These are phyloP conservation scores for Symphodus melops DNA, from an alignment of 2,113 vertebrate species.

Conservation along the genomic window DNA sequence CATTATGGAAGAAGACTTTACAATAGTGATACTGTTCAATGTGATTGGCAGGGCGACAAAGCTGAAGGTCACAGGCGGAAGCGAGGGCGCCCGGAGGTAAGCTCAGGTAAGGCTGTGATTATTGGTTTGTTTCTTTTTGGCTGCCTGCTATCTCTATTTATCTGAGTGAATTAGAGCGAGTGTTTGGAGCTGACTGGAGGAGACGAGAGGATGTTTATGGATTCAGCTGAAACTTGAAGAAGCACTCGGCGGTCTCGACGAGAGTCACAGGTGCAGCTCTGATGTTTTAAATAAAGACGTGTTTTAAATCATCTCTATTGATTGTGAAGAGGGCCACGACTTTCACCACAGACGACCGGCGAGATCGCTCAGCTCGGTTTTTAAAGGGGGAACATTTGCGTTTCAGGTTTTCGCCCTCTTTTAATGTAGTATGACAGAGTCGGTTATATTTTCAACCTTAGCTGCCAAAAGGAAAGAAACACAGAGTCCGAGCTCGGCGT, in stretches of 20 bases:
- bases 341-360: too few species aligned
- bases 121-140: slow-evolving; percentile 15
- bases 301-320: background rate
- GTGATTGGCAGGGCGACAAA: background rate
- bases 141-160: slow-evolving; percentile 54
- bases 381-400: background rate
- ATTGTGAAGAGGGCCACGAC: background rate
- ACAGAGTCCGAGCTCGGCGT: too few species aligned
- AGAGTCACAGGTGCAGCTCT: slow-evolving; percentile 51
- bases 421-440: too few species aligned
- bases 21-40: background rate
- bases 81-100: slow-evolving; percentile 26
- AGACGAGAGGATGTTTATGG: slow-evolving; percentile 9
- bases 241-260: slow-evolving; percentile 26
- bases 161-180: slow-evolving; percentile 59
- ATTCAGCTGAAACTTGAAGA: slow-evolving; percentile 7
- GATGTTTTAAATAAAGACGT: slow-evolving; percentile 34
- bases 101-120: slow-evolving; percentile 43
- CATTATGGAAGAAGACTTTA: too few species aligned
- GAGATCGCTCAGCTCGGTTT: background rate
- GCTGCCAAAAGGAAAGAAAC: too few species aligned
- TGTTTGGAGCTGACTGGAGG: slow-evolving; percentile 47
- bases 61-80: slow-evolving; percentile 26
- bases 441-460: too few species aligned
- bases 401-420: too few species aligned